Evolutionary conservation across 53 echinoderm and acorn worm species (phyloP), one percentile per base, ranked within the genome.

Genomic region (Echinometra lucunter): DNA sequence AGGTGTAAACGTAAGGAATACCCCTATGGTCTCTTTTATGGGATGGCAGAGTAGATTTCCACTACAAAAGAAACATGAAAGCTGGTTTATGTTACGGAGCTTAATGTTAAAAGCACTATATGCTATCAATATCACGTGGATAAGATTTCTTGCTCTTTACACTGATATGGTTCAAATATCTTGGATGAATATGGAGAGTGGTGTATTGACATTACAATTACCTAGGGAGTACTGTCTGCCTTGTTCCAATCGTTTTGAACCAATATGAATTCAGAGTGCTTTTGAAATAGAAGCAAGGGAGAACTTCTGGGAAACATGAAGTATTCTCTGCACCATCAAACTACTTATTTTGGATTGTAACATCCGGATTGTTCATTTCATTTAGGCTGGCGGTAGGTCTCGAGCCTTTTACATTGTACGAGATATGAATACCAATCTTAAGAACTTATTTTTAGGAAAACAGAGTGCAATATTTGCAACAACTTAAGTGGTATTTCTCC

Each of bases 161-260:
- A 21, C 23, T 81, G 23, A 81, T 25, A 44, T 44, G 44, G 17
- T 81, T 53, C 85, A 49, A 47, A 47, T 85, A 47, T 49, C 47
- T 49, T 85, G 28, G 53, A 85, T 85, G 49, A 85, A 85, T 28
- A 47, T 85, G n/a, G 85, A 49, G 13, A 85, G 85, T 49, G n/a
- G 47, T 85, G 23, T 85, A 85, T 85, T 85, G 85, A 85, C 49
- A 53, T 85, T 85, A 28, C 85, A 85, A 45, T 23, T 85, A 28
- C 49, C 49, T 49, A n/a, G 85, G 47, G 28, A 85, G 49, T 40
- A 44, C 44, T 42, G 81, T 81, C 81, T 81, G 4, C 81, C 18
- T 25, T 81, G 42, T 44, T 45, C 49, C 27, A 49, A 85, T 85
- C 12, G 85, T 49, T 85, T 47, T 30, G 17, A 85, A 49, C 2